phyloP scores from a whole-genome alignment of 2,888 invertebrate genomes.

The Drosophila nr. perissopoda region DNA sequence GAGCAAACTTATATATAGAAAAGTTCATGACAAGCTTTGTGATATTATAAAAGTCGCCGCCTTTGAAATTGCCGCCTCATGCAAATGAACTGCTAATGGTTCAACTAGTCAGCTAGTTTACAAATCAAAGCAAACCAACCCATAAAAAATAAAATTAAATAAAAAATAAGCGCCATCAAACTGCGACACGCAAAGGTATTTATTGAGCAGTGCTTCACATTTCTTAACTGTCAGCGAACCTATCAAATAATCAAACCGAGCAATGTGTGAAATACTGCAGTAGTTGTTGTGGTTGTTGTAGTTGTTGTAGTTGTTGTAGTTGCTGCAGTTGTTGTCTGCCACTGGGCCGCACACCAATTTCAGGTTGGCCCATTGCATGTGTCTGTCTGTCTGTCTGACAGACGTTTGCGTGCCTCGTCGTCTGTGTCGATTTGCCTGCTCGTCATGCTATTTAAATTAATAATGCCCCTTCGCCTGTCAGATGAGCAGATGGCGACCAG shows the following conservation, averaged over 20 bases:
- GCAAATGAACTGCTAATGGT: constrained; percentile 14
- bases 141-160: neutral
- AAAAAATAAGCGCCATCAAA: constrained; percentile 4
- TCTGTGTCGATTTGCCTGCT: constrained; percentile 18
- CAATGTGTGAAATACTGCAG: constrained; percentile 43
- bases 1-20: neutral
- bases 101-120: constrained; percentile 2
- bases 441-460: constrained; percentile 72
- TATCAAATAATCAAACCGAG: constrained; percentile 40
- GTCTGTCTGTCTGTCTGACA: constrained; percentile 21
- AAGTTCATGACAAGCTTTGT: neutral
- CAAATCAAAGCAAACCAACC: neutral
- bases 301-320: neutral
- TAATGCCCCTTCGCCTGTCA: constrained; percentile 57
- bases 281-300: constrained; percentile 6
- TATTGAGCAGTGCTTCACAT: constrained; percentile 35
- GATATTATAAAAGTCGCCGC: constrained; percentile 2
- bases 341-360: constrained; percentile 28
- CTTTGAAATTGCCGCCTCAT: constrained; percentile 12
- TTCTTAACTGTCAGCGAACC: constrained; percentile 45
- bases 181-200: constrained; percentile 47
- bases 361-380: constrained; percentile 2
- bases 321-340: constrained; percentile 11
- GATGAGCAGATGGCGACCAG: constrained; percentile 21
- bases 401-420: constrained; percentile 3